Evolutionary conservation across 2,797 vertebrate species (phyloP).

Genomic region (Sebastes trivittatus): DNA sequence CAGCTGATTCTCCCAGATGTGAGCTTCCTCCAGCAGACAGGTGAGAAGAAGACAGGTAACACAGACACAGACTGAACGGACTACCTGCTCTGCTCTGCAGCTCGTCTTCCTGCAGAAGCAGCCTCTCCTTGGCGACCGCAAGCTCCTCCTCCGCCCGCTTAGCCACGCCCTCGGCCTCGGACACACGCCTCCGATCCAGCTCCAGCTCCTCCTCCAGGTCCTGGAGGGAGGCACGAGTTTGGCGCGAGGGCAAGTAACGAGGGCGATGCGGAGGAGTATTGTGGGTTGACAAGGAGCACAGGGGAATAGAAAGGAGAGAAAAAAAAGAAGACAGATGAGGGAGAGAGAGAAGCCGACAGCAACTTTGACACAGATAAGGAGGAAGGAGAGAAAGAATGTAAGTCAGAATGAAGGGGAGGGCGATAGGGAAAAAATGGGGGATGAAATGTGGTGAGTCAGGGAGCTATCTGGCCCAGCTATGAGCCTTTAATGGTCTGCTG

Average conservation of each 20-base stretch:
- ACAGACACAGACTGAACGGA: neutral
- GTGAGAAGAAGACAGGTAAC: neutral
- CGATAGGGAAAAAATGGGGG: constrained; percentile 16
- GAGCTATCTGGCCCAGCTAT: constrained; percentile 44
- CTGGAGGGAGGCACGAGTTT: constrained; percentile 64
- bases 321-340: constrained; percentile 1
- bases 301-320: neutral
- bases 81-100: constrained; percentile 87
- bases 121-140: constrained; percentile 85
- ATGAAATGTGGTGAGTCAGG: constrained; percentile 63
- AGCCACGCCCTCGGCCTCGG: constrained; percentile 81
- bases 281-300: neutral
- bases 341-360: neutral
- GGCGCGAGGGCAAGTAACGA: neutral
- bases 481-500: constrained; percentile 65
- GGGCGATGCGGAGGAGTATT: neutral
- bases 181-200: constrained; percentile 81
- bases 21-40: constrained; percentile 10
- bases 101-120: constrained; percentile 85
- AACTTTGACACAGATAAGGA: constrained; percentile 44
- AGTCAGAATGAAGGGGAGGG: constrained; percentile 18
- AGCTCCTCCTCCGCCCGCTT: constrained; percentile 88
- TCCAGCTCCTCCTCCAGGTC: constrained; percentile 89
- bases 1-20: neutral
- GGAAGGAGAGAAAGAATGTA: constrained; percentile 25